Base-by-base conservation (phyloP, 2,888 invertebrate species). In the Tridacna crocea region DNA sequence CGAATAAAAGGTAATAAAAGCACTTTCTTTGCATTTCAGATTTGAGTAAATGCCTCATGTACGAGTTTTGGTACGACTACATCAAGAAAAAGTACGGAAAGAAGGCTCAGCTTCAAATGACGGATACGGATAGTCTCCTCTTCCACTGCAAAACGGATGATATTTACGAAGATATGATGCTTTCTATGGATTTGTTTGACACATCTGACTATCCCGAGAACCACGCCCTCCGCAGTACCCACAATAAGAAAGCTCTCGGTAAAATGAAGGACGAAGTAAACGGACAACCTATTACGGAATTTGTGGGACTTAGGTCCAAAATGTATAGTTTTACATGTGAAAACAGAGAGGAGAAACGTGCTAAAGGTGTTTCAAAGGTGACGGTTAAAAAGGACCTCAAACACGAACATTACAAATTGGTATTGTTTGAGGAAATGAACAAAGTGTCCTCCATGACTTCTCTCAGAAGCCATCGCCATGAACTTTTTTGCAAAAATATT, bases 201-300 rank as follows among this genome's bases (percentile, higher is more conserved):
- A 90, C 89, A 13, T 87, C 88, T 79, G 90, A 92, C 73, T 93
- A 92, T 85, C 89, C 91, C 4, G 36, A 82, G 75, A 81, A 85
- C 72, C 89, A 93, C 77, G 68, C 61, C 19, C 79, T 91, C 22
- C 88, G 87, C 72, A 77, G 70, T 66, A 75, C 66, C 24, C 74
- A 26, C 89, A 93, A 93, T 0, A 94, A 94, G 91, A 94, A 94
- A 87, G 94, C 94, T 89, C 92, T 94, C 17, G 84, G 92, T 24
- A 94, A 94, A 65, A 88, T 91, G 72, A 88, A 91, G n/a, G 91
- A 93, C 85, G 88, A 95, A 0, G 22, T 83, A 85, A 4, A 68
- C 36, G 70, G 90, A 10, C 63, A 46, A 13, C 87, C 88, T 15
- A 91, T 92, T 77, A 76, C 73, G 24, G 91, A 92, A 83, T 87